Percentiles rank a stretch among this genome's conserved stretches.
These are phyloP conservation scores for Typhlichthys subterraneus DNA, from an alignment of 2,797 vertebrate species.

Conservation along the genomic window DNA sequence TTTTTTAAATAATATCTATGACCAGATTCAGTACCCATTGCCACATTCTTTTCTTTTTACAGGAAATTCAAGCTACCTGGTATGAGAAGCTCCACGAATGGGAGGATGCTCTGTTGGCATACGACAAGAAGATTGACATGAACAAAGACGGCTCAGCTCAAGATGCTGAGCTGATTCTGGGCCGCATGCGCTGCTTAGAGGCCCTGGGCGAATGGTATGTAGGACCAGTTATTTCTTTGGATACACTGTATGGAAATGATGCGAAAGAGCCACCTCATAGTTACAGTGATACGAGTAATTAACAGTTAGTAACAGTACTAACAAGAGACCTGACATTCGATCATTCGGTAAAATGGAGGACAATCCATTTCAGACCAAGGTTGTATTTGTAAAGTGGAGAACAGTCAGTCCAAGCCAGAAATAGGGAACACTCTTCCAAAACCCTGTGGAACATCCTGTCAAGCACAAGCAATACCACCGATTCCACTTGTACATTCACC, in stretches of 20 bases:
- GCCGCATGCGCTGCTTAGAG: conserved; percentile 97
- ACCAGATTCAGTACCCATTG: neutral
- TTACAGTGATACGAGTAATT: too few relatives aligned
- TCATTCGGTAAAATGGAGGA: conserved; percentile 36
- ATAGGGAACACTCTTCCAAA: too few relatives aligned
- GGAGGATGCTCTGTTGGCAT: conserved; percentile 95
- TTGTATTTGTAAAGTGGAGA: conserved; percentile 22
- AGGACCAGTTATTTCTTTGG: neutral
- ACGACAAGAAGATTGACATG: conserved; percentile 97
- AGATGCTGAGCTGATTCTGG: conserved; percentile 95
- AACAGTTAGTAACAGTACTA: too few relatives aligned
- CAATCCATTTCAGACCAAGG: conserved; percentile 31
- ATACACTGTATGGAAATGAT: too few relatives aligned
- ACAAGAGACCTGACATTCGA: conserved; percentile 45
- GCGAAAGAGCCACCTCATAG: too few relatives aligned
- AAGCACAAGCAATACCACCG: neutral
- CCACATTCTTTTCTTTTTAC: neutral
- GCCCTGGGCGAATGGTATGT: conserved; percentile 96
- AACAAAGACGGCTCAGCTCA: conserved; percentile 82
- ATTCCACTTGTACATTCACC: neutral
- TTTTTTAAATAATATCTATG: too few relatives aligned
- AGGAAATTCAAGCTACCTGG: conserved; percentile 99
- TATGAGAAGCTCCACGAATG: conserved; percentile 98
- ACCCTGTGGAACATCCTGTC: neutral
- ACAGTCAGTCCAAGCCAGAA: too few relatives aligned